Base-by-base conservation (phyloP, 1,140 invertebrate genomes). In the Phymastichus coffea region DNA sequence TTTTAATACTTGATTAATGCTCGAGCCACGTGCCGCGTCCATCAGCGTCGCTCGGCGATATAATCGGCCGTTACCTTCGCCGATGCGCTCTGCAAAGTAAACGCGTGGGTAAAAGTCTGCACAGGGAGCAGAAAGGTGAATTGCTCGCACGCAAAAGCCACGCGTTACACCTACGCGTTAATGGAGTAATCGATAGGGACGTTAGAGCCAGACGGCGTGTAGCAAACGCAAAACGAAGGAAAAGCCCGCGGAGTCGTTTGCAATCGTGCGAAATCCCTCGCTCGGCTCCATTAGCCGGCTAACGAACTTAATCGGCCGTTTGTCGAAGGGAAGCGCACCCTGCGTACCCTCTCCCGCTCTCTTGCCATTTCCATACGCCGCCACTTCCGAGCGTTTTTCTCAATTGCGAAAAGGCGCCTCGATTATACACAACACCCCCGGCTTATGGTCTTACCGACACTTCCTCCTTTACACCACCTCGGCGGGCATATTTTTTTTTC, bases 121-220 rank as follows among this genome's bases (percentile, higher is more conserved):
- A 37, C 30, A 7, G 47, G 10, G 3, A 48, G 17, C 19, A 4
- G 14, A 19, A 6, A 14, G 14, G 19, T 35, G 47, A 49, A 19
- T n/a, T n/a, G 22, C 12, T 51, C 30, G 14, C 6, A 35, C 20
- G 38, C 48, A 51, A 44, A 37, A 59, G 28, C 48, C 41, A 30
- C 19, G 6, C 57, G 15, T 26, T 61, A n/a, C n/a, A n/a, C n/a
- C 61, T 41, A 47, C 33, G 57, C 51, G 56, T 63, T 63, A 66
- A 64, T 63, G 48, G 43, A 14, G 33, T 60, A 67, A 67, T 64
- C 66, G 61, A 65, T 67, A 44, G 12, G 52, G 35, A 57, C 58
- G 58, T 63, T 63, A 55, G 10, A 37, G 14, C 4, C 52, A 53
- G 38, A 37, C 51, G 7, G 25, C 15, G 47, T 26, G 38, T 43